Conservation (phyloP, 2,113 vertebrate genomes). For the Chunga burmeisteri region DNA sequence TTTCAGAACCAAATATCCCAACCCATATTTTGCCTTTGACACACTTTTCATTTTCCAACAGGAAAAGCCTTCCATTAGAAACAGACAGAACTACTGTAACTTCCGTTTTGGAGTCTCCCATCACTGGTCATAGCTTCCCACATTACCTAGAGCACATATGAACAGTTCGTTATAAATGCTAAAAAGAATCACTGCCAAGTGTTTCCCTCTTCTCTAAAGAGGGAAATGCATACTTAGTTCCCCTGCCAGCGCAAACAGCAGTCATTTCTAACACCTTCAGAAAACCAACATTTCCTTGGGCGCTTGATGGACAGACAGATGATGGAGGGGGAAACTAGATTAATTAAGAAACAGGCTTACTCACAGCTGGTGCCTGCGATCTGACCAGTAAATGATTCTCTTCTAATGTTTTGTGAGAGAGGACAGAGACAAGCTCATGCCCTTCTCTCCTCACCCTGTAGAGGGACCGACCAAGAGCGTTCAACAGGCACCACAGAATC, state of each 20-base stretch:
- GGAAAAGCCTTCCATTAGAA: background rate
- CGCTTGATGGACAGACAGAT: background rate
- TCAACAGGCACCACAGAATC: background rate
- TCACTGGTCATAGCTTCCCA: background rate
- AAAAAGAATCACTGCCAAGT: background rate
- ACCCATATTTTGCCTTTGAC: background rate
- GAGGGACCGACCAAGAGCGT: background rate
- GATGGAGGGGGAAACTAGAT: background rate
- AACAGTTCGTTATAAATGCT: background rate
- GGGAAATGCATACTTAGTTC: background rate
- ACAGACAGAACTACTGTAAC: background rate
- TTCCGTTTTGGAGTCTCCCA: background rate
- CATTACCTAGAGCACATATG: background rate
- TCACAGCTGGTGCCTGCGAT: background rate
- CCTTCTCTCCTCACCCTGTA: background rate
- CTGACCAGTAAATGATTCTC: background rate
- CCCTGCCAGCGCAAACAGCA: background rate
- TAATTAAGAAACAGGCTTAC: background rate
- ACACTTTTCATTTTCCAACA: background rate
- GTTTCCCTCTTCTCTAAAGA: no score
- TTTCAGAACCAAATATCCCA: background rate
- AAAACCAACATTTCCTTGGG: background rate
- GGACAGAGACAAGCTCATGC: background rate
- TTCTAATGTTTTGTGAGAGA: background rate
- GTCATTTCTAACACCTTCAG: background rate